phyloP scores from a whole-genome alignment of 2,888 invertebrate species.

The Thalpophila matura region DNA sequence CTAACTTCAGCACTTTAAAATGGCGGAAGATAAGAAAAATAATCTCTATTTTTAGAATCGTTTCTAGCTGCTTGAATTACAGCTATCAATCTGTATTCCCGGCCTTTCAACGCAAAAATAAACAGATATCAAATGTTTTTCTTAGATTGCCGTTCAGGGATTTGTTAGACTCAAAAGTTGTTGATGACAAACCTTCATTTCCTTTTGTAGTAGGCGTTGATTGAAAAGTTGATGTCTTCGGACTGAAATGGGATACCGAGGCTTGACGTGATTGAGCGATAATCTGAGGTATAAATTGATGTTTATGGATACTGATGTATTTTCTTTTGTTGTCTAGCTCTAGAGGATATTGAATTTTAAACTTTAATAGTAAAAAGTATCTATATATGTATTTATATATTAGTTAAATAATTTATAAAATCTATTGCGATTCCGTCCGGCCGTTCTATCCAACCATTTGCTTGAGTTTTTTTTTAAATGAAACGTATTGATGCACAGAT shows the following conservation, averaged over 20 bases:
- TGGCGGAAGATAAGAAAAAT: neutral
- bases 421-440: no score
- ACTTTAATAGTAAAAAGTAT: no score
- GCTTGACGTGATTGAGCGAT: conserved; percentile 28
- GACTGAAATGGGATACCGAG: conserved; percentile 20
- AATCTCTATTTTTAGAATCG: neutral
- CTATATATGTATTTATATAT: no score
- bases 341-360: no score
- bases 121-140: conserved; percentile 32
- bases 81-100: neutral
- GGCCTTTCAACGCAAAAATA: conserved; percentile 4
- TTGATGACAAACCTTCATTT: conserved; percentile 33
- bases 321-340: conserved; percentile 1
- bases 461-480: no score
- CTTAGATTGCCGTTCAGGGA: conserved; percentile 4
- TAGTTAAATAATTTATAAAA: no score
- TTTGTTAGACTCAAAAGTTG: conserved; percentile 27
- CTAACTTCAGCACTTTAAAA: conserved; percentile 1
- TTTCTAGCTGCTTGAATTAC: conserved; percentile 9
- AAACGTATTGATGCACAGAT: no score
- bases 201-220: conserved; percentile 37
- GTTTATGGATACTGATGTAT: neutral
- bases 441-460: no score
- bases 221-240: conserved; percentile 53
- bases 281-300: neutral